Base-by-base conservation (phyloP, 2,113 vertebrate species). In the Megaleporinus macrocephalus region DNA sequence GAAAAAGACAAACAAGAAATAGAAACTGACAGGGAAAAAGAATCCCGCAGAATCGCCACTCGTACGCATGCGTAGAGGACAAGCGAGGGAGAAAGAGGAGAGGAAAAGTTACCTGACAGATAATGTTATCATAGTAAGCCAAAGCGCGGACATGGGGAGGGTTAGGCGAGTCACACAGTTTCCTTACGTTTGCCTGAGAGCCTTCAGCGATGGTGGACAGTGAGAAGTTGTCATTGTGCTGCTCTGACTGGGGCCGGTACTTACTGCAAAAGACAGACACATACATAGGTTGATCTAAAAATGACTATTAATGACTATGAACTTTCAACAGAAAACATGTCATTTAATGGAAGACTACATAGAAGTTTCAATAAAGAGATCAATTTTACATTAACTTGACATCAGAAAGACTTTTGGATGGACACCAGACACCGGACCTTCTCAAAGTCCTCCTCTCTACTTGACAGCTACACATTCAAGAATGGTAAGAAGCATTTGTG, bases 131-230 rank as follows among this genome's bases (percentile, higher is more conserved):
- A 89, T 93, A 95, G 93, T 87, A 93, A 94, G 95, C 92, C 91
- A 93, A 92, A 85, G 90, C 87, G 88, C 47, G 84, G 89, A 92
- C 94, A 93, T 92, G 93, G 88, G 93, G 91, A 76, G 92, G 93
- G 85, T 91, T 86, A 91, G 90, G 82, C 68, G 92, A 87, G 91
- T 91, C 88, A 14, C 89, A 89, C 81, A 92, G 89, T 92, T 92
- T 96, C 95, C 98, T 99, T 99, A 99, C 98, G 12, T 98, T 99
- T 93, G 96, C 95, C 92, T 99, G 97, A 49, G 97, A 99, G 92
- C 96, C 96, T 90, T 99, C 98, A 0, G 97, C 97, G 83, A 96
- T 97, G 70, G 98, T 99, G 87, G 97, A 99, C 69, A 99, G 95
- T 20, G 98, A 99, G 91, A 99, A 97, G 93, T 97, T 98, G 84